Evolutionary conservation across 2,797 vertebrate genomes (phyloP), one percentile per base, ranked within the genome.

Genomic region (Phoebastria nigripes): DNA sequence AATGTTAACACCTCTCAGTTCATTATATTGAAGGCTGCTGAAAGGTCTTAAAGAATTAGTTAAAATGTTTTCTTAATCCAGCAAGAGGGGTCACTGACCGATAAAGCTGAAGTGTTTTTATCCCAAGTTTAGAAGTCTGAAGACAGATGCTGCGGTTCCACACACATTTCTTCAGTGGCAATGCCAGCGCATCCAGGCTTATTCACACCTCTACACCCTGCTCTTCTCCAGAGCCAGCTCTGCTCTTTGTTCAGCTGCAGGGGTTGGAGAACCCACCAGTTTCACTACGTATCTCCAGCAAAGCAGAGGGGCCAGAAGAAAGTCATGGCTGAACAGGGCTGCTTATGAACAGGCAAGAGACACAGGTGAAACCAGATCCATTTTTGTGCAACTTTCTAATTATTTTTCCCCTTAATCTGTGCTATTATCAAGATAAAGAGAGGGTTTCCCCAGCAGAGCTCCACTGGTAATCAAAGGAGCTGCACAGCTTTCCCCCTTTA

Each of bases 291-390:
- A n/a, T 14, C 21, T 22, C 35, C 77, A 78, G 87, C 35, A 89
- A 46, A 88, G 56, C n/a, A 77, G 39, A 62, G 31, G 12, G 39
- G n/a, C 51, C 37, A 78, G 69, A 82, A 26, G 22, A 49, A 44
- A 79, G 25, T 8, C 55, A 66, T 0, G 0, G 39, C 17, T 41
- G 29, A 69, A 62, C 3, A 0, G 8, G 15, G 59, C 15, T 47
- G 46, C 25, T 90, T 42, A 44, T 6, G 39, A 79, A 76, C 3
- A 0, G 61, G n/a, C 25, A 54, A 39, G 35, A 12, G 31, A 35
- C 63, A 70, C 4, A 42, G 25, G 15, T 81, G 62, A 70, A 37
- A 46, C 0, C 0, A 93, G n/a, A 82, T 29, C 26, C 17, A 14
- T 2, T 89, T 70, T 6, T 72, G 55, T 17, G 59, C n/a, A 90